Percentiles rank a stretch among this genome's conserved stretches.
Evolutionary conservation across 2,113 vertebrate genomes (phyloP).

Genomic region (Corapipo altera): DNA sequence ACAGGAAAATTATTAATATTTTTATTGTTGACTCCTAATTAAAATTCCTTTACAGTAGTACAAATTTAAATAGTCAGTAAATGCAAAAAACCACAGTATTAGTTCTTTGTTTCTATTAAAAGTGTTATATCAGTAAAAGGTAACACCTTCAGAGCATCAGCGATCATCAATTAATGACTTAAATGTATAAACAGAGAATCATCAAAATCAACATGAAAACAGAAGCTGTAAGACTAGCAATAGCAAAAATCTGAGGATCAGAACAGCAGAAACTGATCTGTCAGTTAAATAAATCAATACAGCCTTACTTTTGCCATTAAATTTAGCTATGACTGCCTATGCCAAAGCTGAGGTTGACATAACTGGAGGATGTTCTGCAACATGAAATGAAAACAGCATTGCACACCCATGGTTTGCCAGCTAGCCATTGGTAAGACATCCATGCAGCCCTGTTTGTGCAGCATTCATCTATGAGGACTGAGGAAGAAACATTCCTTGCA

Average conservation of each 20-base stretch:
- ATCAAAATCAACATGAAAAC: not conserved
- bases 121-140: fast-evolving
- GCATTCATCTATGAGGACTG: not conserved
- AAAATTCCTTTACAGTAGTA: not conserved
- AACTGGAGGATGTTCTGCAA: not conserved
- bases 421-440: not conserved
- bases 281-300: not conserved
- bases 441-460: not conserved
- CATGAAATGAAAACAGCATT: not conserved
- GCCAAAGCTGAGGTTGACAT: not conserved
- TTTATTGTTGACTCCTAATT: not conserved
- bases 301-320: not conserved
- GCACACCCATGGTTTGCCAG: not conserved
- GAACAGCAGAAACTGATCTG: not conserved
- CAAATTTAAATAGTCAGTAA: not conserved
- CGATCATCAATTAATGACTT: not conserved
- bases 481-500: not conserved
- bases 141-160: not conserved
- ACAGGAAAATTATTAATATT: not conserved
- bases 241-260: not conserved
- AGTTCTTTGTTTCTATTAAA: not conserved
- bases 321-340: not conserved
- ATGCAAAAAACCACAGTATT: not conserved
- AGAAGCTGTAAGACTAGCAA: not conserved
- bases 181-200: not conserved